A percentile compares a stretch with the other conserved stretches of the same genome.
Conservation (phyloP, 1,140 invertebrate genomes). For the Eueides isabella region DNA sequence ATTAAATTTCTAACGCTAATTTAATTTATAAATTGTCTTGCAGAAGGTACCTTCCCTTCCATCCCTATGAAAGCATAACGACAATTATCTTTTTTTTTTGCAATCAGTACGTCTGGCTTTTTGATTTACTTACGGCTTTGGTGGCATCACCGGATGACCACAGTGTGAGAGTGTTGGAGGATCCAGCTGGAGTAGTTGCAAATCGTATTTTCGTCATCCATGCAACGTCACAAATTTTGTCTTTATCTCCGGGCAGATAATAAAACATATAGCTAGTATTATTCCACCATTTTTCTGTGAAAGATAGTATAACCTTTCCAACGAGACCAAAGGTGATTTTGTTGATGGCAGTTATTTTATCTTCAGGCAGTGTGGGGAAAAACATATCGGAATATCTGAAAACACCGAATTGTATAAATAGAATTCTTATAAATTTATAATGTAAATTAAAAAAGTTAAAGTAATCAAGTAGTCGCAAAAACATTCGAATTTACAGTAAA, state of each 20-base stretch:
- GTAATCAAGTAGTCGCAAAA: too few species aligned
- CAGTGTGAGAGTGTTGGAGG: conserved; percentile 40
- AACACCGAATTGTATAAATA: neutral
- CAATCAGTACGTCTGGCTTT: too few species aligned
- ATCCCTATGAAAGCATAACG: too few species aligned
- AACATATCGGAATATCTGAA: conserved; percentile 57
- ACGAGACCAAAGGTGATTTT: conserved; percentile 52
- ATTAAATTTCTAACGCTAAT: too few species aligned
- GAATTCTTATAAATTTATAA: neutral
- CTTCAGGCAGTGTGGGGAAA: conserved; percentile 41
- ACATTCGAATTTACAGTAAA: too few species aligned
- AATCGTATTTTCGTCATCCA: conserved; percentile 51
- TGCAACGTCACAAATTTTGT: conserved; percentile 39
- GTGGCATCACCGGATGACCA: conserved; percentile 56
- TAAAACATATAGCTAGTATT: conserved; percentile 37
- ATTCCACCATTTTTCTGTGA: conserved; percentile 51
- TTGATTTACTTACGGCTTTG: conserved; percentile 47
- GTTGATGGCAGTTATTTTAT: conserved; percentile 55
- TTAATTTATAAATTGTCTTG: too few species aligned
- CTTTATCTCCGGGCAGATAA: conserved; percentile 45
- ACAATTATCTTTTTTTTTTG: too few species aligned
- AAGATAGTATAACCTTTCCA: conserved; percentile 49
- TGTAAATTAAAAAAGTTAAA: neutral
- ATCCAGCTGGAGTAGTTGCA: conserved; percentile 41
- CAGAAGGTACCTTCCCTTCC: too few species aligned